These are phyloP conservation scores for Tragelaphus strepsiceros DNA, from an alignment of 2,113 vertebrate genomes.

Conservation along the genomic window DNA sequence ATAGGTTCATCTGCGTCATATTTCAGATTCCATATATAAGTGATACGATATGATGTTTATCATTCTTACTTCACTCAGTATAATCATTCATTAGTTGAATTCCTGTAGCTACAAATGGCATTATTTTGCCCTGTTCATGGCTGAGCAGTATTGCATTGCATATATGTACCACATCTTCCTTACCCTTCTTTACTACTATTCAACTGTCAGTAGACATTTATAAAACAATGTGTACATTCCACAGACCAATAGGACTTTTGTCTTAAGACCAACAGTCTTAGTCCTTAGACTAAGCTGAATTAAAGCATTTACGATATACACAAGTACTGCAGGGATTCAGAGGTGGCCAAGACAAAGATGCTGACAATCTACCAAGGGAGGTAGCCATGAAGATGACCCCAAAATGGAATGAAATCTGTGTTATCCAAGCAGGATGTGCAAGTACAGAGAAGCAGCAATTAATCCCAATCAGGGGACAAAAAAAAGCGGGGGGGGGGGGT, in stretches of 20 bases:
- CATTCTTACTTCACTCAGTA: neutral
- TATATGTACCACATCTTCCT: neutral
- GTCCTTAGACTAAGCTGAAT: neutral
- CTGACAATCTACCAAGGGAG: fast-evolving
- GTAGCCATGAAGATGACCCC: neutral
- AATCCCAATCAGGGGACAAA: neutral
- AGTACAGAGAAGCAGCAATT: fast-evolving
- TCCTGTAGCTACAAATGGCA: neutral
- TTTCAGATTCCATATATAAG: neutral
- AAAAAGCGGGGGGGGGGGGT: fast-evolving
- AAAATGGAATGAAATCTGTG: too few species aligned
- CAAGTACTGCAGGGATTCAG: neutral
- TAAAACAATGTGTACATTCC: neutral
- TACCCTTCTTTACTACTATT: neutral
- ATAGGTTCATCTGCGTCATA: neutral
- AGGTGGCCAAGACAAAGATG: neutral
- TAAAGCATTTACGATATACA: fast-evolving
- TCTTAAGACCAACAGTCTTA: neutral
- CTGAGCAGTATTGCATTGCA: neutral
- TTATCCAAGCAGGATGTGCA: too few species aligned
- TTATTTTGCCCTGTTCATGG: neutral
- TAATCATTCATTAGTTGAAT: neutral
- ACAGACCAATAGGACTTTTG: neutral
- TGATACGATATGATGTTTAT: neutral
- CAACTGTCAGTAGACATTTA: neutral